Evolutionary conservation across 2,888 invertebrate species (phyloP).

Genomic region (Steromphala cineraria): DNA sequence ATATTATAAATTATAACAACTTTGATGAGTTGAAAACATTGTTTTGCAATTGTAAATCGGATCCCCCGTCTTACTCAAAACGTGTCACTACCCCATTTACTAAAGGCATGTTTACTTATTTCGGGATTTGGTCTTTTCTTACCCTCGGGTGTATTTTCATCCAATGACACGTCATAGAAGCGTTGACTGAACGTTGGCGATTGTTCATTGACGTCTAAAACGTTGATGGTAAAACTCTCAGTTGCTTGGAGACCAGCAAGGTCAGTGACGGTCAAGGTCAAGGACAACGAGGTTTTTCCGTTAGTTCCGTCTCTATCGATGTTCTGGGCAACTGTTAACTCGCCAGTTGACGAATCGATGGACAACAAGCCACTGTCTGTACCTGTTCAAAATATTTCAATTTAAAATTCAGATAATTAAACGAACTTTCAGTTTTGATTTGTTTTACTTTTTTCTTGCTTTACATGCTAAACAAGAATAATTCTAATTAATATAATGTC

Average conservation of each 20-base stretch:
- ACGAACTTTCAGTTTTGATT: too few species aligned
- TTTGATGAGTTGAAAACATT: too few species aligned
- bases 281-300: not conserved
- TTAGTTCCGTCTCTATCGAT: not conserved
- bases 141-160: not conserved
- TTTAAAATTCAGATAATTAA: not conserved
- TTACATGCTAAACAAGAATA: too few species aligned
- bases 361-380: not conserved
- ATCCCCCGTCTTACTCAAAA: too few species aligned
- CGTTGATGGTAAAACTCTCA: not conserved
- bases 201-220: constrained; percentile 5
- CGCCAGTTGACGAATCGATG: not conserved
- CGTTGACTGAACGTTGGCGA: not conserved
- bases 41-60: too few species aligned
- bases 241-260: not conserved
- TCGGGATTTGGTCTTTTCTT: not conserved
- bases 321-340: not conserved
- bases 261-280: constrained; percentile 8
- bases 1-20: too few species aligned
- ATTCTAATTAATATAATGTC: too few species aligned
- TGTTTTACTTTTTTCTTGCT: too few species aligned
- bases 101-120: too few species aligned
- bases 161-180: not conserved
- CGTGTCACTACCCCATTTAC: too few species aligned
- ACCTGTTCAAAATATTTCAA: not conserved